Evolutionary conservation across 1,140 invertebrate genomes (phyloP), one percentile per base, ranked within the genome.

Genomic region (Diplogasteroides magnus): DNA sequence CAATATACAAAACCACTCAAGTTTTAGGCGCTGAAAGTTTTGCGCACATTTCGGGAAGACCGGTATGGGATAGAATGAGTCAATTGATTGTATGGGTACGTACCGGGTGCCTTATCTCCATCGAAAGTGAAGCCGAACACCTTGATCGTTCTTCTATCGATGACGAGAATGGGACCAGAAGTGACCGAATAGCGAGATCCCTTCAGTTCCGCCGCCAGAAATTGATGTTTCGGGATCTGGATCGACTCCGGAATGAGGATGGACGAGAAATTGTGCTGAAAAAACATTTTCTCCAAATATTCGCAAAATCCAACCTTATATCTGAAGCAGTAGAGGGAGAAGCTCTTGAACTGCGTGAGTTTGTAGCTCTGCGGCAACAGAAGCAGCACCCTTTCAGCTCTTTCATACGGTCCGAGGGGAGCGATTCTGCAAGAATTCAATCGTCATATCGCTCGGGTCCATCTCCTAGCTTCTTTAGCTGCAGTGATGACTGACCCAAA

Each of bases 41-140:
- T n/a, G n/a, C n/a, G n/a, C n/a, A n/a, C n/a, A n/a, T n/a, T n/a
- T n/a, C n/a, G n/a, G n/a, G n/a, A n/a, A n/a, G n/a, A n/a, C n/a
- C n/a, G n/a, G n/a, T n/a, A n/a, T n/a, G n/a, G n/a, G n/a, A n/a
- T n/a, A n/a, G n/a, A n/a, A n/a, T n/a, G n/a, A n/a, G n/a, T n/a
- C n/a, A n/a, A n/a, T n/a, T n/a, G n/a, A 48, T 48, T 48, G 37
- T 48, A 48, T 48, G 6, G 57, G 1, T 23, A 64, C 74, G 27
- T 58, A 79, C 78, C 79, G 66, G 80, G 80, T 27, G 80, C 80
- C 60, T 83, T 83, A 66, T 83, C 76, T n/a, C 75, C 80, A 25
- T 82, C 80, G 63, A 82, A 82, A 23, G 72, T 81, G 67, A 82
- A 82, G 28, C 69, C 79, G 56, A 78, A 81, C 19, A 82, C 73